phyloP scores from a whole-genome alignment of 2,797 vertebrate species.

The Crypturellus tataupa region DNA sequence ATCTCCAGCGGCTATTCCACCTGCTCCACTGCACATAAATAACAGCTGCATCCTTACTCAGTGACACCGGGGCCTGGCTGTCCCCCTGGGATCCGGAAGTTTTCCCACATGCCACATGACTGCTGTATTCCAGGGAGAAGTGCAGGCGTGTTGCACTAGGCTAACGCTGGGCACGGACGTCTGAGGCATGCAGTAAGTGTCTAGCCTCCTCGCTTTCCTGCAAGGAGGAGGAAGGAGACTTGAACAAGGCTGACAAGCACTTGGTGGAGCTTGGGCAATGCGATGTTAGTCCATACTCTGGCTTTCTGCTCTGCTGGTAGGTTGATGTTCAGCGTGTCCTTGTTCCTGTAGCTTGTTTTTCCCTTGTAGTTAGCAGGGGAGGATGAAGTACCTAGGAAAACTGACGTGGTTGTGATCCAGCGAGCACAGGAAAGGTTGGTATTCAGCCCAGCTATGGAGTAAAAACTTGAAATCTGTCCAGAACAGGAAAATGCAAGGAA shows the following conservation, averaged over 20 bases:
- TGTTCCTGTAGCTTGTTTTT: neutral
- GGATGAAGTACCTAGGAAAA: neutral
- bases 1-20: neutral
- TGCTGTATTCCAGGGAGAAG: rapidly evolving
- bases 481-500: neutral
- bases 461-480: neutral
- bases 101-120: rapidly evolving
- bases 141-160: neutral
- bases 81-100: neutral
- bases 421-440: neutral
- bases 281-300: neutral
- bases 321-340: rapidly evolving
- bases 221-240: neutral
- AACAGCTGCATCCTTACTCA: neutral
- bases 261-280: neutral
- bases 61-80: neutral
- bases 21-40: neutral
- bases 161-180: neutral
- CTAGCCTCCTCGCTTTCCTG: neutral
- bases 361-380: neutral
- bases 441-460: neutral
- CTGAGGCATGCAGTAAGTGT: neutral
- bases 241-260: rapidly evolving
- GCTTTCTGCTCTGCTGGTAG: neutral
- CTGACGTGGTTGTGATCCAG: neutral